Conservation (phyloP, 2,888 invertebrate genomes). For the Alsophila aescularia region DNA sequence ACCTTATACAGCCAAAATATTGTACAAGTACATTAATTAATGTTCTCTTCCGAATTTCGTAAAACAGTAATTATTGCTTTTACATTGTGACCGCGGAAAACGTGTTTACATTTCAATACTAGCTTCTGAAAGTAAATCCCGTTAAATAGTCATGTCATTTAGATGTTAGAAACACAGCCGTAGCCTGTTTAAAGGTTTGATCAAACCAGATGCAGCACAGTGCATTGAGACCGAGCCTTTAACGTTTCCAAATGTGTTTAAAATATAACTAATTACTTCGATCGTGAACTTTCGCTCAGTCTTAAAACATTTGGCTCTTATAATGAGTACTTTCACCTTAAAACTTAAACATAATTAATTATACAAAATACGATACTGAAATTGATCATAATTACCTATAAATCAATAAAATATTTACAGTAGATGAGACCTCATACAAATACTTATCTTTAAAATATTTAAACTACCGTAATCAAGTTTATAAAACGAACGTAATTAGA, state of each 20-base stretch:
- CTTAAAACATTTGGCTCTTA: slow-evolving; percentile 82
- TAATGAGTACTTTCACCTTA: slow-evolving; percentile 64
- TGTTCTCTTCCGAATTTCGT: slow-evolving; percentile 7
- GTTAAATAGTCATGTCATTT: slow-evolving; percentile 10
- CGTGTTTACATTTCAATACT: slow-evolving; percentile 20
- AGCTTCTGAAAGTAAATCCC: slow-evolving; percentile 11
- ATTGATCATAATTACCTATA: slow-evolving; percentile 30
- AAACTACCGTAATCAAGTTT: slow-evolving; percentile 51
- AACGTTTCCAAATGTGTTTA: slow-evolving; percentile 8
- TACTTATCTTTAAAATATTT: slow-evolving; percentile 45
- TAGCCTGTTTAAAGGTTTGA: not conserved
- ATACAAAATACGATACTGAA: slow-evolving; percentile 40
- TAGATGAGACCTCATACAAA: slow-evolving; percentile 53
- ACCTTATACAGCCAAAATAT: slow-evolving; percentile 43
- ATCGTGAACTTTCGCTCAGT: slow-evolving; percentile 76
- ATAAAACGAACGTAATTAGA: slow-evolving; percentile 58
- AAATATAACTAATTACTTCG: slow-evolving; percentile 37
- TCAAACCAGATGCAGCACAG: not conserved
- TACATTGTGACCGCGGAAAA: slow-evolving; percentile 15
- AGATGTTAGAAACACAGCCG: slow-evolving; percentile 2
- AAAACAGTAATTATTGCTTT: slow-evolving; percentile 19
- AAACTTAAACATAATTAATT: slow-evolving; percentile 46
- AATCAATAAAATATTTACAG: slow-evolving; percentile 60
- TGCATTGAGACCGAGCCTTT: not conserved
- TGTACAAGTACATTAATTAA: slow-evolving; percentile 31